Evolutionary conservation across 1,140 invertebrate genomes (phyloP), one percentile per base, ranked within the genome.

Genomic region (Hypothenemus hampei): DNA sequence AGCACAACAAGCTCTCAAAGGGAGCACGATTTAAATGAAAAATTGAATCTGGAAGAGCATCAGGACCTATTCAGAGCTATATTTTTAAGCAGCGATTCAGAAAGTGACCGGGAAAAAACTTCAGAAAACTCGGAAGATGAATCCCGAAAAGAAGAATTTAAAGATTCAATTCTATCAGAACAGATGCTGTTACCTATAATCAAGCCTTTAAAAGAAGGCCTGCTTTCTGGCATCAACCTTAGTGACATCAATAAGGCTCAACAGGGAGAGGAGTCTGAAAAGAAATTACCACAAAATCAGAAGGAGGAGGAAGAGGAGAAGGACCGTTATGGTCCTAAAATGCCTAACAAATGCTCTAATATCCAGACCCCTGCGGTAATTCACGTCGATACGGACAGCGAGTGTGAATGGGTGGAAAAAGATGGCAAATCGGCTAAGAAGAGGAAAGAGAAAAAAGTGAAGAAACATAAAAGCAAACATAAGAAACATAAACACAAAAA

Each of bases 381-480:
- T 4, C 44, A n/a, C 41, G 16, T 58, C 7, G 21, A 37, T 36
- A 19, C 11, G n/a, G 58, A 53, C 23, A 61, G 44, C 52, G 58
- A 60, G 24, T 65, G 67, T 19, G 59, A 65, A 31, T 70, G 68
- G 68, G 53, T 70, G 1, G 68, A 70, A 49, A 69, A 65, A 46
- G 58, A 61, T 20, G 36, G 48, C 20, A 53, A n/a, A n/a, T 40
- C 3, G 36, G 53, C 6, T 62, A 54, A 4, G 61, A 57, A 62
- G 13, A 63, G 53, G 13, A 62, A 56, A 50, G 40, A 60, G 8
- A 60, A 59, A 31, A 58, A 58, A 45, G 36, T 48, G 8, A 47
- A 18, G 20, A 62, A 19, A 61, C 56, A 10, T 20, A 59, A 18
- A 55, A 56, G n/a, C 47, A 60, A 31, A 61, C 22, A 44, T 8